Base-by-base conservation (phyloP, 2,113 vertebrate species). In the Gambusia holbrooki region DNA sequence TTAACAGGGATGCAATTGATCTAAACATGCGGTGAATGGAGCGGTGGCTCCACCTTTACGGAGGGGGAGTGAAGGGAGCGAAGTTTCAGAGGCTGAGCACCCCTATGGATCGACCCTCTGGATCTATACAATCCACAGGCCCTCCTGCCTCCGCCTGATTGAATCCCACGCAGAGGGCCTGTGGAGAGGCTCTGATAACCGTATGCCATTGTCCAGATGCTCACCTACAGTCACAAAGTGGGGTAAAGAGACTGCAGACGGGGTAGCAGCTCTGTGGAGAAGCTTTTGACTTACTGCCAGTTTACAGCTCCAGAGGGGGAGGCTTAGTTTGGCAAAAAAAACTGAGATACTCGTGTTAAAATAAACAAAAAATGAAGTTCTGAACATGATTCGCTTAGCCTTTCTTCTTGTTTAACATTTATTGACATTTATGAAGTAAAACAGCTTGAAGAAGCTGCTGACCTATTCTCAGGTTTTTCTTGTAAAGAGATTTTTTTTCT, bases 1-100 rank as follows among this genome's bases (percentile, higher is more conserved):
- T 93, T 94, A 94, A 93, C 85, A 87, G 90, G 83, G 85, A 83
- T 35, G 83, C 82, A 71, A 94, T 94, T 93, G 94, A 95, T 94
- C 91, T 79, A 74, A 90, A 94, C 93, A 92, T 91, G 92, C 84
- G 87, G 92, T 74, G 93, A 93, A 82, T 73, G 80, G 84, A 84
- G 92, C 93, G 62, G 89, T 89, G 90, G 89, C 80, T 68, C 61
- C 62, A 82, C 87, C 83, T 92, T 88, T 81, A 86, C 92, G 82
- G 91, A 80, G 75, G 81, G 61, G 69, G 71, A 69, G 83, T 77
- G 69, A 79, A 85, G 86, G 84, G 76, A 81, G 63, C 22, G 15
- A 67, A 84, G 83, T 69, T 74, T 74, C 75, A 6, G 79, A 74
- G 83, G 68, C 82, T 65, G 85, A 81, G 88, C 77, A 29, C 85